These are phyloP conservation scores for Acridotheres tristis DNA, from an alignment of 2,797 vertebrate species.

Conservation along the genomic window DNA sequence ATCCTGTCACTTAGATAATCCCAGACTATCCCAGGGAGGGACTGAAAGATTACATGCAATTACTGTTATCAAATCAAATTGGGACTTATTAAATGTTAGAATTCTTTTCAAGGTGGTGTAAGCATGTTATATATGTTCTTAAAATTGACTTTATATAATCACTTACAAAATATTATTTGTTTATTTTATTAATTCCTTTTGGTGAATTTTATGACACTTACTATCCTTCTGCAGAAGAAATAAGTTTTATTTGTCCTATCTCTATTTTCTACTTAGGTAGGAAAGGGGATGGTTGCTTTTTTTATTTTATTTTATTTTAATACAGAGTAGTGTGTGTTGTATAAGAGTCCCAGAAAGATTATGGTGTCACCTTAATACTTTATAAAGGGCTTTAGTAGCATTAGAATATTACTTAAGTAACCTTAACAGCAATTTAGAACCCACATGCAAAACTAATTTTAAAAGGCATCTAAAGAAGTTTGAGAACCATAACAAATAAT, in stretches of 20 bases:
- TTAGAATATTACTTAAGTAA: background rate
- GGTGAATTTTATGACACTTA: background rate
- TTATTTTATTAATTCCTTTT: background rate
- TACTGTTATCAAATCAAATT: background rate
- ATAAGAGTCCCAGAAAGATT: constrained; percentile 1
- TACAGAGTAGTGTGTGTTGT: background rate
- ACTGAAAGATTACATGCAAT: background rate
- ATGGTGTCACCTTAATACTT: background rate
- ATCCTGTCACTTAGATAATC: background rate
- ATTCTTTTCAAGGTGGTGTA: background rate
- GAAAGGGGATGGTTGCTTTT: background rate
- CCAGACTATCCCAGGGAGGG: background rate
- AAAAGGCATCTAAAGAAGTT: background rate
- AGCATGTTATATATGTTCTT: background rate
- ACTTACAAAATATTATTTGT: background rate
- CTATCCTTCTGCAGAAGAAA: background rate
- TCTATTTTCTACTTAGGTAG: background rate
- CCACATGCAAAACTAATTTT: background rate
- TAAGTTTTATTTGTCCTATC: background rate
- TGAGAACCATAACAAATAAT: background rate
- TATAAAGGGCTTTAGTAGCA: background rate
- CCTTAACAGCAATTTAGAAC: background rate
- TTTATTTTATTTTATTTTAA: background rate
- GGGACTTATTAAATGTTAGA: background rate
- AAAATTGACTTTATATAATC: background rate